Conservation (phyloP, 2,797 vertebrate genomes). For the Xerus rutilus region DNA sequence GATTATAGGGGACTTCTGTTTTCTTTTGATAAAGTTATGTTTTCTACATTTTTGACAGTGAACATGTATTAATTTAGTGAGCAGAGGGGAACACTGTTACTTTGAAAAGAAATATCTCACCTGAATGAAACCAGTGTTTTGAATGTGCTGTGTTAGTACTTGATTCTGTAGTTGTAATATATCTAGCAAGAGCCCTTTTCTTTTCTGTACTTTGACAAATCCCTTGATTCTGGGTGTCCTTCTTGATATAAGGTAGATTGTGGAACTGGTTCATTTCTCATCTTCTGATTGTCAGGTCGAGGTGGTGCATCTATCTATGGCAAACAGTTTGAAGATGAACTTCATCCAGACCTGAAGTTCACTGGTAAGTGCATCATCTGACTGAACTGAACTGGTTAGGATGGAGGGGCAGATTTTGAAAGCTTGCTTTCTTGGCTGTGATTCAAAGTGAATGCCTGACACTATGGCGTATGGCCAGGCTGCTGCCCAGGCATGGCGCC, state of each 20-base stretch:
- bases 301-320: conserved; percentile 96
- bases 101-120: conserved; percentile 24
- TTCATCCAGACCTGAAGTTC: conserved; percentile 94
- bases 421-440: not conserved
- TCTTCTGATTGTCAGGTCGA: conserved; percentile 88
- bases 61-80: conserved; percentile 9
- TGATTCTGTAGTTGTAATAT: not conserved
- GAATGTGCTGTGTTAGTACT: not conserved
- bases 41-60: conserved; percentile 46
- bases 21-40: not conserved
- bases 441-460: conserved; percentile 2
- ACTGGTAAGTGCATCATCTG: conserved; percentile 88
- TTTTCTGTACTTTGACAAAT: not conserved
- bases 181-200: not conserved
- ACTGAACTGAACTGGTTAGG: not conserved
- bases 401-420: not conserved
- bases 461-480: not conserved
- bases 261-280: not conserved
- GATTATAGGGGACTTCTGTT: not conserved
- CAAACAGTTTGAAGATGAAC: conserved; percentile 96
- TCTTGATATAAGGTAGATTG: not conserved
- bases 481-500: conserved; percentile 36
- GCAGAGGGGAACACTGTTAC: not conserved
- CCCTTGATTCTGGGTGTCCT: not conserved
- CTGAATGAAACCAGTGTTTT: not conserved